phyloP scores from a whole-genome alignment of 2,888 invertebrate genomes.

The Eupithecia subfuscata region DNA sequence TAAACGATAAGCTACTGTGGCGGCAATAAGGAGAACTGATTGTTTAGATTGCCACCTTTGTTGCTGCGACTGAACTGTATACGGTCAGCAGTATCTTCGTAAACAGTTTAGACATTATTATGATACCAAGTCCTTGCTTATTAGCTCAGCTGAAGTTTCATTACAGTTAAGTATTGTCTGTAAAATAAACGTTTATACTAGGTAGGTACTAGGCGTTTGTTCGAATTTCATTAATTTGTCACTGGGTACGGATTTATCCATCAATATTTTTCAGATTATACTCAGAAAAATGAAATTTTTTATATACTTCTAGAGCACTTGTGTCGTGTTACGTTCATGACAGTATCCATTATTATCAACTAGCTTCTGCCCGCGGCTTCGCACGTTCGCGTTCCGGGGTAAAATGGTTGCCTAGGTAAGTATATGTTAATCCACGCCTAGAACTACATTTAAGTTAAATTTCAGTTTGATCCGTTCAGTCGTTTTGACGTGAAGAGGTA shows the following conservation, averaged over 20 bases:
- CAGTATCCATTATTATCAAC: too few relatives aligned
- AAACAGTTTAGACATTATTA: constrained; percentile 41
- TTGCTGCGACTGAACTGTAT: constrained; percentile 42
- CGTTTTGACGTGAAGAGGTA: too few relatives aligned
- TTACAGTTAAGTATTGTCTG: constrained; percentile 3
- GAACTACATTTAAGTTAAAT: too few relatives aligned
- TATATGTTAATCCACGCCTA: too few relatives aligned
- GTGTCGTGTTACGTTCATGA: too few relatives aligned
- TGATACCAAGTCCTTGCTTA: constrained; percentile 22
- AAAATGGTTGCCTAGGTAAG: too few relatives aligned
- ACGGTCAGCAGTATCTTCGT: constrained; percentile 40
- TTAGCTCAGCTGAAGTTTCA: constrained; percentile 26
- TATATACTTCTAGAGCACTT: too few relatives aligned
- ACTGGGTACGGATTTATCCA: not conserved
- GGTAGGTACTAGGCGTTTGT: not conserved
- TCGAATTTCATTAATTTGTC: not conserved
- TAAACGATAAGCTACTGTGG: constrained; percentile 46
- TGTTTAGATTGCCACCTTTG: constrained; percentile 47
- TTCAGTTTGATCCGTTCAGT: too few relatives aligned
- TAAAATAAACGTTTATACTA: not conserved
- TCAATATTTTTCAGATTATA: not conserved
- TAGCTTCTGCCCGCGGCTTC: too few relatives aligned
- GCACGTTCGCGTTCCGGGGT: too few relatives aligned
- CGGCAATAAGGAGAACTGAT: constrained; percentile 47
- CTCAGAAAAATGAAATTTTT: too few relatives aligned